Conservation (phyloP, 2,888 invertebrate species). For the Heliothis peltigera region DNA sequence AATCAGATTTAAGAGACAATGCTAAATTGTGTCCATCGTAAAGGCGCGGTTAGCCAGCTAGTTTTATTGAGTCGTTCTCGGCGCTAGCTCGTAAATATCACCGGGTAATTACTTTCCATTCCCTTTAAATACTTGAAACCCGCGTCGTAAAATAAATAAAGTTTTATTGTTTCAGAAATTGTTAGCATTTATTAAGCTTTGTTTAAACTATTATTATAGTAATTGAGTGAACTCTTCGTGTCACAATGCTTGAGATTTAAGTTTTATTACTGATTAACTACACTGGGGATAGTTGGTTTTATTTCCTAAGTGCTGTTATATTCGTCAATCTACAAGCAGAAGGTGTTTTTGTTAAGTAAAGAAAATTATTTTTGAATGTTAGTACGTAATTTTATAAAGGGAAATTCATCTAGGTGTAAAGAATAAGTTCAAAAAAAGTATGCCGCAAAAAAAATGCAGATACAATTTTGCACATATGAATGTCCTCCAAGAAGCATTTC, state of each 20-base stretch:
- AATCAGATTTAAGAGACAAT: constrained; percentile 76
- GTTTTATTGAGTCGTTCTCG: constrained; percentile 87
- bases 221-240: constrained; percentile 37
- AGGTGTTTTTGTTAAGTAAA: not conserved
- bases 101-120: constrained; percentile 86
- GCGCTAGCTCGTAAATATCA: constrained; percentile 85
- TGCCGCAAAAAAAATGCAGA: no score
- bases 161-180: constrained; percentile 67
- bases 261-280: constrained; percentile 13
- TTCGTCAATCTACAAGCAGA: not conserved
- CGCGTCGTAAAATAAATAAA: constrained; percentile 75
- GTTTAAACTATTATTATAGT: constrained; percentile 57
- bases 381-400: no score
- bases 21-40: constrained; percentile 78
- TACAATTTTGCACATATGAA: no score
- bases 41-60: constrained; percentile 83
- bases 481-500: no score
- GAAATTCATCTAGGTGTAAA: no score
- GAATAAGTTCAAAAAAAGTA: no score
- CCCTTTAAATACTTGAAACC: constrained; percentile 79
- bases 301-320: not conserved
- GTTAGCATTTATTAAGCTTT: constrained; percentile 61
- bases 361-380: no score
- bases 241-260: constrained; percentile 10
- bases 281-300: constrained; percentile 7